These are phyloP conservation scores for Ethmia dodecea DNA, from an alignment of 2,888 invertebrate genomes.

Conservation along the genomic window DNA sequence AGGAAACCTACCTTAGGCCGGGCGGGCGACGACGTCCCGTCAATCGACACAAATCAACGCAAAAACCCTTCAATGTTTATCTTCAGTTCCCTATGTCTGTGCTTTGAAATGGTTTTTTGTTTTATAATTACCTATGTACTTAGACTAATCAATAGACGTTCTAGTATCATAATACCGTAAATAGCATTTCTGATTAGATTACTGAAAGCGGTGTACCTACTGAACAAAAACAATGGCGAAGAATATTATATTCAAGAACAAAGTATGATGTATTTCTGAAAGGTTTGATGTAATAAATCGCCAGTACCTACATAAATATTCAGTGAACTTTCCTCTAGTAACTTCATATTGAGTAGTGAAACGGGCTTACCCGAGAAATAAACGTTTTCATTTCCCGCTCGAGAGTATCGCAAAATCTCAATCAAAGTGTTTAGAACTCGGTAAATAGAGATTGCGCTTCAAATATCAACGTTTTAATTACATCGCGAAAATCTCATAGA, in stretches of 20 bases:
- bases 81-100: too few relatives aligned
- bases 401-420: constrained; percentile 8
- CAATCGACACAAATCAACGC: constrained; percentile 16
- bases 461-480: constrained; percentile 2
- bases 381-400: neutral
- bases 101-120: neutral
- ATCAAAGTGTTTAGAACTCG: constrained; percentile 2
- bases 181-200: neutral
- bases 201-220: too few relatives aligned
- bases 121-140: too few relatives aligned
- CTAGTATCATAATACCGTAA: too few relatives aligned
- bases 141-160: too few relatives aligned
- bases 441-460: constrained; percentile 7
- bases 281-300: neutral
- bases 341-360: constrained; percentile 1
- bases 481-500: too few relatives aligned
- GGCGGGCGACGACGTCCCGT: constrained; percentile 16
- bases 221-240: too few relatives aligned
- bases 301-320: neutral
- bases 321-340: neutral
- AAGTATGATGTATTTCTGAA: too few relatives aligned
- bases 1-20: constrained; percentile 29
- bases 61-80: constrained; percentile 9
- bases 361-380: neutral
- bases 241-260: neutral